phyloP scores from a whole-genome alignment of 2,888 invertebrate species.

The Metopia argyrocephala region DNA sequence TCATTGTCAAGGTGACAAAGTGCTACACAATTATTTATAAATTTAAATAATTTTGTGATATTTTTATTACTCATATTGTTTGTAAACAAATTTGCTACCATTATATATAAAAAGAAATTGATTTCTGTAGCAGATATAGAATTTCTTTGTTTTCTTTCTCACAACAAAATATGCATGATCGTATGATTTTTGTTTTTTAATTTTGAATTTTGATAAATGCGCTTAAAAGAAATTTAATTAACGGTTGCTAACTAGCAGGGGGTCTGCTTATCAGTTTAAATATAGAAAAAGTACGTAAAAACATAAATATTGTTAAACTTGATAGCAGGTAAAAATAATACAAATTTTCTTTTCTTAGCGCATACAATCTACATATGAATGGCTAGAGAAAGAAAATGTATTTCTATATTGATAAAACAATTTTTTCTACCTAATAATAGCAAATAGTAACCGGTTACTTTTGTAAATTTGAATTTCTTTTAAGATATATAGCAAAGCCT shows the following conservation, averaged over 20 bases:
- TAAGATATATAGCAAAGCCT: too few species aligned
- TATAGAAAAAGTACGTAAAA: not conserved
- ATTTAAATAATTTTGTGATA: not conserved
- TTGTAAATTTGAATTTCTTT: too few species aligned
- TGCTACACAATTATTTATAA: not conserved
- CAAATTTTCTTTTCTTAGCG: not conserved
- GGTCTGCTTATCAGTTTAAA: slow-evolving; percentile 21
- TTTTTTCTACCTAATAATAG: too few species aligned
- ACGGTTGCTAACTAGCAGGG: slow-evolving; percentile 13
- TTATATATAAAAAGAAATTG: too few species aligned
- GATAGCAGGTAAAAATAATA: slow-evolving; percentile 28
- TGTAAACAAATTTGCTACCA: not conserved
- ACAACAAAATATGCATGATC: slow-evolving; percentile 4
- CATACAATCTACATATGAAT: too few species aligned
- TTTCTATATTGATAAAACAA: too few species aligned
- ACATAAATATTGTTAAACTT: not conserved
- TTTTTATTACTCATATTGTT: not conserved
- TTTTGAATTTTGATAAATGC: not conserved
- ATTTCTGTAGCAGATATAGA: not conserved
- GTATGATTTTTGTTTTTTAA: slow-evolving; percentile 39
- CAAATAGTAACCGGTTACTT: too few species aligned
- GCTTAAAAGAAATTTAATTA: not conserved
- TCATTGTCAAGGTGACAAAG: not conserved
- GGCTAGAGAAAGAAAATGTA: too few species aligned
- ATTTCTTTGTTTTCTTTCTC: not conserved